Conservation (phyloP, 2,797 vertebrate species). For the Rhynchonycteris naso region DNA sequence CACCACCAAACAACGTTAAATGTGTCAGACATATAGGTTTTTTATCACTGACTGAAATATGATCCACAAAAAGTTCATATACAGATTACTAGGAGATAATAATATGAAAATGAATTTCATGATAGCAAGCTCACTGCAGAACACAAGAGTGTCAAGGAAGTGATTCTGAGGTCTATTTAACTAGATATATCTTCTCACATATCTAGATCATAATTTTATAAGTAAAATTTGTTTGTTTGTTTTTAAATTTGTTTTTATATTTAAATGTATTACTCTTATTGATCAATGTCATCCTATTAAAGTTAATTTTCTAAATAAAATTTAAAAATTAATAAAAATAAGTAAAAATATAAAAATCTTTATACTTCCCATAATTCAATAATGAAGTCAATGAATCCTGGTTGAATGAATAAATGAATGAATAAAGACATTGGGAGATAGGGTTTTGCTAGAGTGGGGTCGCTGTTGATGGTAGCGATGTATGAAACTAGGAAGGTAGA, state of each 20-base stretch:
- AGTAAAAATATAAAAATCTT: not conserved
- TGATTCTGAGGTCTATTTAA: not conserved
- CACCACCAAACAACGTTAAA: not conserved
- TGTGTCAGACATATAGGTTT: not conserved
- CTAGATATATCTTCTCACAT: not conserved
- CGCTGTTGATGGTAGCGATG: not conserved
- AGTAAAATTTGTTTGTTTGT: not conserved
- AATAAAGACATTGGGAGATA: not conserved
- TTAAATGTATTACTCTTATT: not conserved
- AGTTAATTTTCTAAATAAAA: too few relatives aligned
- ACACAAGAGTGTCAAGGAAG: not conserved
- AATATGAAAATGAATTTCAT: not conserved
- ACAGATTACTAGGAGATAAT: not conserved
- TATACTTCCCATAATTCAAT: not conserved
- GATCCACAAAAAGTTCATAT: not conserved
- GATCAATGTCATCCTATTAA: too few relatives aligned
- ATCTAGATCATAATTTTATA: not conserved
- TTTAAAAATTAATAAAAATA: too few relatives aligned
- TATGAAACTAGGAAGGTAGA: not conserved
- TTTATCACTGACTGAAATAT: not conserved
- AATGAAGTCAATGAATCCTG: not conserved
- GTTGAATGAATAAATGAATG: not conserved
- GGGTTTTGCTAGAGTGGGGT: not conserved
- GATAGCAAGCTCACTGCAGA: not conserved
- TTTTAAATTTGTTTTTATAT: conserved; percentile 5